These are phyloP conservation scores for Eupithecia vulgata DNA, from an alignment of 2,888 invertebrate species.

Conservation along the genomic window DNA sequence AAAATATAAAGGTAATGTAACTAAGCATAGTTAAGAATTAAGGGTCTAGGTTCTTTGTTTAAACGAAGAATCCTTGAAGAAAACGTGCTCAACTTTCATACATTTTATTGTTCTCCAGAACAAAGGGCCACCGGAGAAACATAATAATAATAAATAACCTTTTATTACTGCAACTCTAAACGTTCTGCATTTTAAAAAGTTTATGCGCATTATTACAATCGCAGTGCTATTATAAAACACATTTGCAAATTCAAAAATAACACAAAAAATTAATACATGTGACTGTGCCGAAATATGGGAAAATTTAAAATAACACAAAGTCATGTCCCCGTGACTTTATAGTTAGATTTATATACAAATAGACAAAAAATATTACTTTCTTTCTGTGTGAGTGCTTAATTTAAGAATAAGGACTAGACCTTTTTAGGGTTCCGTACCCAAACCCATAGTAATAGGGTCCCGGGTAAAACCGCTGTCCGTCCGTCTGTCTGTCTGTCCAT, in stretches of 20 bases:
- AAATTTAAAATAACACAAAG: not conserved
- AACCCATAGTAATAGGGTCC: too few species aligned
- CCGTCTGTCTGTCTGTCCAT: too few species aligned
- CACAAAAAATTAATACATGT: not conserved
- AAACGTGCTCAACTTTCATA: constrained; percentile 10
- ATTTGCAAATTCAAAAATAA: not conserved
- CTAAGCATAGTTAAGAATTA: not conserved
- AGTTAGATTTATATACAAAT: too few species aligned
- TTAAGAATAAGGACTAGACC: too few species aligned
- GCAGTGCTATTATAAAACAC: not conserved
- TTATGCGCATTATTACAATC: not conserved
- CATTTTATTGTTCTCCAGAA: constrained; percentile 39
- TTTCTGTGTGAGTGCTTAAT: not conserved
- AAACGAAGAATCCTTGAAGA: constrained; percentile 17
- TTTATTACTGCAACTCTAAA: constrained; percentile 49
- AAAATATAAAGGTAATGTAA: not conserved
- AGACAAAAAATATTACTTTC: not conserved
- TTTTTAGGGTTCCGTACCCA: too few species aligned
- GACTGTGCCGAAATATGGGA: not conserved
- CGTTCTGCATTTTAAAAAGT: constrained; percentile 34
- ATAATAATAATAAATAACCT: constrained; percentile 43
- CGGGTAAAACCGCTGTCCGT: too few species aligned
- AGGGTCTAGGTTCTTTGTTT: not conserved
- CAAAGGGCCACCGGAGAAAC: constrained; percentile 28
- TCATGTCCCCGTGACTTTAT: too few species aligned